A percentile compares a stretch with the other conserved stretches of the same genome.
Conservation (phyloP, 2,113 vertebrate genomes). For the Capreolus pygargus region DNA sequence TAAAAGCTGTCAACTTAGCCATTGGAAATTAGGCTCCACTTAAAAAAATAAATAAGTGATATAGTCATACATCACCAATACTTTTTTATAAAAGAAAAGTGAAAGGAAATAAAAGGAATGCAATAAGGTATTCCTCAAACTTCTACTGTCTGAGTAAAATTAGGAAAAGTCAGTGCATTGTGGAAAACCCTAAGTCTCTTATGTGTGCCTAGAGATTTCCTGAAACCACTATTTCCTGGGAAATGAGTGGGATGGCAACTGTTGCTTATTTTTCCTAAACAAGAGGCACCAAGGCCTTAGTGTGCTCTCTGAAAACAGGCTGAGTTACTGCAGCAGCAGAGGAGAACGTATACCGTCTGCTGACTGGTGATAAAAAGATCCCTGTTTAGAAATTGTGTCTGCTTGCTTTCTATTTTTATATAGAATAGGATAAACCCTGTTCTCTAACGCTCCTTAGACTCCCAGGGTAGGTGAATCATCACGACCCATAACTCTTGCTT, state of each 20-base stretch:
- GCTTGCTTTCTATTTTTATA: not conserved
- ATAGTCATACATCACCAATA: not conserved
- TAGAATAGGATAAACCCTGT: not conserved
- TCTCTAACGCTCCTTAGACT: not conserved
- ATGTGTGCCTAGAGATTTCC: not conserved
- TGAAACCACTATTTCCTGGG: not conserved
- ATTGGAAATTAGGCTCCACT: not conserved
- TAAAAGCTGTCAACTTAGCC: not conserved
- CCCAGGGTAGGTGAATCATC: not conserved
- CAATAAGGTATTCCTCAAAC: not conserved
- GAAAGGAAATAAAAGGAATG: not conserved
- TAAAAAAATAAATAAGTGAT: not conserved
- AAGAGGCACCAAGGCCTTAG: not conserved
- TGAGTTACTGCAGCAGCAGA: not conserved
- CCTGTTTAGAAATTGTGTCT: not conserved
- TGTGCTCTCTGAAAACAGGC: not conserved
- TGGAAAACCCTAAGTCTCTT: not conserved
- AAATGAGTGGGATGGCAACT: not conserved
- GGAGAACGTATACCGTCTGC: fast-evolving
- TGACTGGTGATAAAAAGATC: not conserved
- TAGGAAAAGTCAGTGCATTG: not conserved
- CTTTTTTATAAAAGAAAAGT: not conserved
- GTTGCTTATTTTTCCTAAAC: not conserved
- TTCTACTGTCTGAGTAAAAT: not conserved
- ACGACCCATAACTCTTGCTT: not conserved